These are phyloP conservation scores for Macrotrachela quadricornifera DNA, from an alignment of 1,140 invertebrate species.

Conservation along the genomic window DNA sequence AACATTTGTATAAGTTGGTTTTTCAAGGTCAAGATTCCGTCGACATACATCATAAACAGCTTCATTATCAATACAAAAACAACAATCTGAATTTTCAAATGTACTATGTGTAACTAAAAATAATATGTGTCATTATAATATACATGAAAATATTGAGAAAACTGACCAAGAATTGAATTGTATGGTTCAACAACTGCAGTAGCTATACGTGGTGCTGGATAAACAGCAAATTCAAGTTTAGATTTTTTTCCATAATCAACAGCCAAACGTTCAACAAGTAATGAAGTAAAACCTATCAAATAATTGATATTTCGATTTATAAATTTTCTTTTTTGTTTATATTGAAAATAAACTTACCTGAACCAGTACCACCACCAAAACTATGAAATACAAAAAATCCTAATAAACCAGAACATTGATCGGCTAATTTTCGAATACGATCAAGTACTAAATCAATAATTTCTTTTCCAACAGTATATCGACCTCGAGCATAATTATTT, in stretches of 20 bases:
- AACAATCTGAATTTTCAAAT: constrained; percentile 53
- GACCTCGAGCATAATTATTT: constrained; percentile 38
- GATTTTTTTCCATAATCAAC: constrained; percentile 69
- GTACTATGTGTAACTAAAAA: constrained; percentile 49
- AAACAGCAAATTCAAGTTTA: constrained; percentile 54
- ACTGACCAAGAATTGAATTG: constrained; percentile 40
- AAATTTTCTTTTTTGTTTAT: no score
- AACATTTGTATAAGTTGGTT: constrained; percentile 57
- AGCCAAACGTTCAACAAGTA: constrained; percentile 64
- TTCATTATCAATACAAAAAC: constrained; percentile 64
- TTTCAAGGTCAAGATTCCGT: constrained; percentile 42
- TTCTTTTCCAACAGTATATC: constrained; percentile 11
- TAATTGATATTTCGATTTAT: no score
- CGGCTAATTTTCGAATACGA: constrained; percentile 51
- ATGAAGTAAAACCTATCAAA: constrained; percentile 48
- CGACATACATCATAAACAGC: constrained; percentile 58
- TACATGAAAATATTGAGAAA: no score
- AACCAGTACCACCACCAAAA: constrained; percentile 44
- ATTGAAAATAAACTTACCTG: constrained; percentile 14
- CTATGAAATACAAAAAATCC: constrained; percentile 39
- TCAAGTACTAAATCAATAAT: constrained; percentile 46
- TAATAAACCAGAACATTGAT: constrained; percentile 55
- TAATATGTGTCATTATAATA: no score
- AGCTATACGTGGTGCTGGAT: constrained; percentile 55
- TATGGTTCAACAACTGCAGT: constrained; percentile 68